Evolutionary conservation across 2,888 invertebrate genomes (phyloP), one percentile per base, ranked within the genome.

Genomic region (Drosophila borborema): DNA sequence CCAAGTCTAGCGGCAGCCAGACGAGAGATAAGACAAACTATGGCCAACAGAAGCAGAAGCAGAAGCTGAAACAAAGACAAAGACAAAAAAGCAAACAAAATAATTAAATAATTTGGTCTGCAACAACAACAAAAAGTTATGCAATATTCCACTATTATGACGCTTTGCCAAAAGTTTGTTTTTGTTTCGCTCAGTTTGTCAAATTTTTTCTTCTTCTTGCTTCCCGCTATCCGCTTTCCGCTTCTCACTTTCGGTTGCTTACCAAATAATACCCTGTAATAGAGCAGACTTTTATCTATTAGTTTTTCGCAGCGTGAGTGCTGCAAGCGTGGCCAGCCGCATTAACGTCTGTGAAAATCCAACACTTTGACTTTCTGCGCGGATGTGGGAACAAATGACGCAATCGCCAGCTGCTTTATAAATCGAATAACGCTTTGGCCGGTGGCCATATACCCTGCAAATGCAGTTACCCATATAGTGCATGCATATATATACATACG

Each of bases 121-220:
- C 46, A 41, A 20, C 36, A 55, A 18, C 61, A 36, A 31, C n/a
- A 54, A 49, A 63, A 51, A 69, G 41, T 78, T 78, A 75, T 78
- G 66, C 72, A 78, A 78, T 72, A 64, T 66, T 72, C 53, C 58
- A 48, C 64, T 64, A 75, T 69, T 75, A 79, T 78, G 79, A 55
- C 36, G 41, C 38, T 38, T 46, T 62, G 64, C 62, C 55, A 58
- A 74, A 74, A 64, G 54, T 64, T 55, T 74, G 60, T 72, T 62
- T 68, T 75, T 67, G 62, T 77, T 61, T 53, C 34, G 0, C 23
- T 28, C 12, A n/a, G 16, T 40, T 40, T 54, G 20, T n/a, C 23
- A 9, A 14, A 16, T 5, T 23, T 2, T 20, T 8, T 48, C 8
- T 20, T 36, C 2, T 34, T 53, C 23, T 18, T 14, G 23, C n/a